Conservation (phyloP, 2,797 vertebrate species). For the Podarcis lilfordi region DNA sequence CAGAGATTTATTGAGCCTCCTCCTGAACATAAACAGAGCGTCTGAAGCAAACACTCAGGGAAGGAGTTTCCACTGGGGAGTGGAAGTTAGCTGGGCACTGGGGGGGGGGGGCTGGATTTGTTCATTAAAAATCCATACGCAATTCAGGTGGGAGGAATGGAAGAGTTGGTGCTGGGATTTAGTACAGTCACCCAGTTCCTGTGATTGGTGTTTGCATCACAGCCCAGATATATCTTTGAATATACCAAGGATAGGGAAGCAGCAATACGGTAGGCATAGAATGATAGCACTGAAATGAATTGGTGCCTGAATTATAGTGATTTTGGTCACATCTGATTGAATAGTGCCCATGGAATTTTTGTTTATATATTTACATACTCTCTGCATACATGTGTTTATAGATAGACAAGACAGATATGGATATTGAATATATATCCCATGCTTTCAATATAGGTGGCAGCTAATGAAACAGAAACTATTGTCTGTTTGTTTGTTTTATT, state of each 20-base stretch:
- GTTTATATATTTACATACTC: too few relatives aligned
- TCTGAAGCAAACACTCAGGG: not conserved
- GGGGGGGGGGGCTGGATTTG: not conserved
- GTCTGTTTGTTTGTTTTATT: too few relatives aligned
- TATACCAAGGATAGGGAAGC: too few relatives aligned
- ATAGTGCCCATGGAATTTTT: too few relatives aligned
- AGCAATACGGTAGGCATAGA: not conserved
- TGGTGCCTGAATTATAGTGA: too few relatives aligned
- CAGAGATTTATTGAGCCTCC: slow-evolving; percentile 25
- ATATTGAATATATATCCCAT: too few relatives aligned
- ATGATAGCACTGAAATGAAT: not conserved
- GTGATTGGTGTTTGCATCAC: not conserved
- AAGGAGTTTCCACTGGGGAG: not conserved
- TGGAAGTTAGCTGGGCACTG: fast-evolving
- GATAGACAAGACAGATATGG: too few relatives aligned
- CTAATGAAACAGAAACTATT: too few relatives aligned
- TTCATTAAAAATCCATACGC: not conserved
- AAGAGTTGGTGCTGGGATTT: not conserved
- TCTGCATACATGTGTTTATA: too few relatives aligned
- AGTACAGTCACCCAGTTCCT: not conserved
- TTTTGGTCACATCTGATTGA: too few relatives aligned
- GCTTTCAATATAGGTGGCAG: too few relatives aligned
- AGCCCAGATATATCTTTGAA: not conserved
- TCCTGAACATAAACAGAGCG: not conserved
- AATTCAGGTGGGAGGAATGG: not conserved